These are phyloP conservation scores for Lampropteryx suffumata DNA, from an alignment of 2,888 invertebrate species.

Conservation along the genomic window DNA sequence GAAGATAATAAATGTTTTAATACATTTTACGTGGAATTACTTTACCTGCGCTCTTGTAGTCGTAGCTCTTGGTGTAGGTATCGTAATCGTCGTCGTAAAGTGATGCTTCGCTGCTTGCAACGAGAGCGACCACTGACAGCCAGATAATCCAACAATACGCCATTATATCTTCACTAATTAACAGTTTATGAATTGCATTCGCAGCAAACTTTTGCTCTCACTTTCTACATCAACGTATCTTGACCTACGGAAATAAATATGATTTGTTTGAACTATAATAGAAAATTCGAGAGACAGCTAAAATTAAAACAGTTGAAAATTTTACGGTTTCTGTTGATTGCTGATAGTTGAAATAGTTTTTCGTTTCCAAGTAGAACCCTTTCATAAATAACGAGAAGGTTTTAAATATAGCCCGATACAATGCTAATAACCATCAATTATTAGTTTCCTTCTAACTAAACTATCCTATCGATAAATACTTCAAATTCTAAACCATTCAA, in stretches of 20 bases:
- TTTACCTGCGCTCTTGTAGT: slow-evolving; percentile 71
- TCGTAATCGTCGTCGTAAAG: slow-evolving; percentile 77
- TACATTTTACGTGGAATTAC: slow-evolving; percentile 12
- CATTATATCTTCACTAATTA: slow-evolving; percentile 48
- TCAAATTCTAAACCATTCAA: slow-evolving; percentile 3
- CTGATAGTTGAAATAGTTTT: neutral
- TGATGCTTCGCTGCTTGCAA: slow-evolving; percentile 55
- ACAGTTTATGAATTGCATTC: slow-evolving; percentile 39
- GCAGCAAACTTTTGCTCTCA: slow-evolving; percentile 25
- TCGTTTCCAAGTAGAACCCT: too few species aligned
- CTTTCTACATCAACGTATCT: slow-evolving; percentile 42
- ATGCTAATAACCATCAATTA: too few species aligned
- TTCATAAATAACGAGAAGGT: too few species aligned
- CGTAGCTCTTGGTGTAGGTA: slow-evolving; percentile 67
- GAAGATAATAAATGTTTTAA: slow-evolving; percentile 33
- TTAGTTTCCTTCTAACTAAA: too few species aligned
- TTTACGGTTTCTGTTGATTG: slow-evolving; percentile 16
- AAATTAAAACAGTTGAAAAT: slow-evolving; percentile 10
- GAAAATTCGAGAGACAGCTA: neutral
- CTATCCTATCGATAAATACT: neutral
- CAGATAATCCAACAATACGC: slow-evolving; percentile 55
- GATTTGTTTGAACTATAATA: slow-evolving; percentile 13
- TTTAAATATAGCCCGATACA: too few species aligned
- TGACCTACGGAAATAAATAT: slow-evolving; percentile 28
- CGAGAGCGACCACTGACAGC: slow-evolving; percentile 51